phyloP scores from a whole-genome alignment of 2,888 invertebrate species.

The Megastigmus dorsalis region DNA sequence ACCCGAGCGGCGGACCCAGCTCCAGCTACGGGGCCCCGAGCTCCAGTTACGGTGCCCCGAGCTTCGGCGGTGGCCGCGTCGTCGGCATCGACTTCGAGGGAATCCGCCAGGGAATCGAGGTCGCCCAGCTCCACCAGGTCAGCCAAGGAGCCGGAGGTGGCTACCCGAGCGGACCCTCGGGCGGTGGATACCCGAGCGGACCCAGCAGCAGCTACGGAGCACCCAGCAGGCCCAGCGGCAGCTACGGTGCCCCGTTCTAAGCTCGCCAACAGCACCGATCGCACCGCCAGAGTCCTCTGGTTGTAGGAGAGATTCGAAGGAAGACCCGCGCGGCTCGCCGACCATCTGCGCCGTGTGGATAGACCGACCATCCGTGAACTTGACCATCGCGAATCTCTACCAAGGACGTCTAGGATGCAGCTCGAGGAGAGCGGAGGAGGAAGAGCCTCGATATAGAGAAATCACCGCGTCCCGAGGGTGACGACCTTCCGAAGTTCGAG shows the following conservation, averaged over 20 bases:
- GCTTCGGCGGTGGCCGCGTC: constrained; percentile 78
- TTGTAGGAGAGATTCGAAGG: no score
- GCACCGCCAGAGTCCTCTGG: background rate
- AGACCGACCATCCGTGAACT: background rate
- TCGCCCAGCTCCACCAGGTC: constrained; percentile 87
- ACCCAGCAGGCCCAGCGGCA: constrained; percentile 72
- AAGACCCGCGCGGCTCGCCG: background rate
- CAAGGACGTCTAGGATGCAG: background rate
- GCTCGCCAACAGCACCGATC: background rate
- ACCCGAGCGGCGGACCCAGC: constrained; percentile 77
- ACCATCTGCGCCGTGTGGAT: background rate
- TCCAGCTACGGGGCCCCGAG: constrained; percentile 79
- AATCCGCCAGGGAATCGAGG: constrained; percentile 90
- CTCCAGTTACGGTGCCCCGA: constrained; percentile 78
- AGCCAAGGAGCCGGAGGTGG: constrained; percentile 76
- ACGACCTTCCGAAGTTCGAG: constrained; percentile 21
- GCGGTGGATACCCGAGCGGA: constrained; percentile 73
- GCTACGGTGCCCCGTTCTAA: constrained; percentile 59
- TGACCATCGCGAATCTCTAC: constrained; percentile 10
- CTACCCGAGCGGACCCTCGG: constrained; percentile 71
- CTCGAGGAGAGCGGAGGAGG: background rate
- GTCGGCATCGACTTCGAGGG: constrained; percentile 91
- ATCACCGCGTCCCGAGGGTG: constrained; percentile 13
- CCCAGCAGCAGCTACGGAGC: constrained; percentile 69
- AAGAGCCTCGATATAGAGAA: no score